A percentile compares a stretch with the other conserved stretches of the same genome.
Conservation (phyloP, 2,888 invertebrate species). For the Resseliella maxima region DNA sequence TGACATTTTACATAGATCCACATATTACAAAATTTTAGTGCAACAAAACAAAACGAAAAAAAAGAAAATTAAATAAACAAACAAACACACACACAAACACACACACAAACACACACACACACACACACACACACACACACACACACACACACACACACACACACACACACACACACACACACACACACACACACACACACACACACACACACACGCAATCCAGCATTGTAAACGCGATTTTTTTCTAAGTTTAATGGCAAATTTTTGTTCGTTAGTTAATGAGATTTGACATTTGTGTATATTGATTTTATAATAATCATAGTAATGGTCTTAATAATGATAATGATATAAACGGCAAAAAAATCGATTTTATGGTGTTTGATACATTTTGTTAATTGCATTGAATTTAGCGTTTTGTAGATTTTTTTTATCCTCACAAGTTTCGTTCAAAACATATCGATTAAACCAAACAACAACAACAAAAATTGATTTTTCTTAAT, state of each 20-base stretch:
- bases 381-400: slow-evolving; percentile 41
- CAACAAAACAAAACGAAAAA: not conserved
- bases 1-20: not conserved
- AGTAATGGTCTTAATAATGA: not conserved
- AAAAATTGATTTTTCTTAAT: no score
- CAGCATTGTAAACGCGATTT: slow-evolving; percentile 15
- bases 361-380: slow-evolving; percentile 41
- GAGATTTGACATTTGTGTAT: not conserved
- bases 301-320: not conserved
- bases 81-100: no score
- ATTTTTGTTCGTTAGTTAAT: not conserved
- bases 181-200: no score
- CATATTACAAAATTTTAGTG: not conserved
- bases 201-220: no score
- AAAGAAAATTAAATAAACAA: not conserved
- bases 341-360: not conserved
- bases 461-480: no score
- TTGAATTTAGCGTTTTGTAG: slow-evolving; percentile 34
- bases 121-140: no score
- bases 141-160: no score
- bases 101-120: no score
- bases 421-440: not conserved
- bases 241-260: not conserved
- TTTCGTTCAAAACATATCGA: not conserved
- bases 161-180: no score